Evolutionary conservation across 2,797 vertebrate species (phyloP).

Genomic region (Bufotes viridis): DNA sequence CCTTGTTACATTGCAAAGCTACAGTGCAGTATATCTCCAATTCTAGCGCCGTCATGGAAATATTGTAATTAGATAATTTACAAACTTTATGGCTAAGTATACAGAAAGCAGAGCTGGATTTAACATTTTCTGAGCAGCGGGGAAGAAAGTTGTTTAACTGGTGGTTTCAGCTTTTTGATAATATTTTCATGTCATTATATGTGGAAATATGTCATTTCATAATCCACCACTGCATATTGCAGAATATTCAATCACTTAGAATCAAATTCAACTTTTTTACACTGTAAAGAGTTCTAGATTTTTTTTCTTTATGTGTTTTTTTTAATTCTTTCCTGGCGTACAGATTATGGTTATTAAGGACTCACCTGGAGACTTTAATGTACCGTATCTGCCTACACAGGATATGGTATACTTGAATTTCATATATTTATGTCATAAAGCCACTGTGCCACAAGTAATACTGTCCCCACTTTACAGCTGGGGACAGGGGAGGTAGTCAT

Average conservation of each 20-base stretch:
- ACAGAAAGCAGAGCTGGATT: conserved; percentile 15
- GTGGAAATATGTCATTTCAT: neutral
- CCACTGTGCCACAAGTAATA: no score
- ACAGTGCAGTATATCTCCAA: neutral
- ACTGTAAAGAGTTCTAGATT: neutral
- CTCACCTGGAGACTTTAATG: no score
- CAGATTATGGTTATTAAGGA: no score
- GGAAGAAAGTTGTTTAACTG: conserved; percentile 31
- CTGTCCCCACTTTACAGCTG: no score
- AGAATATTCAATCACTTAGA: neutral
- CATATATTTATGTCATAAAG: no score
- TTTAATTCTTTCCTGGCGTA: neutral
- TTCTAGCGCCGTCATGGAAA: neutral
- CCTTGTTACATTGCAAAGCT: neutral
- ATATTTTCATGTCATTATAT: conserved; percentile 41
- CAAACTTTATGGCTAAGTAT: conserved; percentile 23
- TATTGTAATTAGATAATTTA: conserved; percentile 29
- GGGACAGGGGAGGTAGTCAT: no score
- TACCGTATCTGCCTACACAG: no score
- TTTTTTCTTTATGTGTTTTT: neutral
- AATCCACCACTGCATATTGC: neutral
- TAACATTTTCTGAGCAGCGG: conserved; percentile 15
- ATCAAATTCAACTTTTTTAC: neutral
- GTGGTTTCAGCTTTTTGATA: conserved; percentile 22
- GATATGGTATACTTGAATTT: no score